A percentile compares a stretch with the other conserved stretches of the same genome.
These are phyloP conservation scores for Drosophila setifemur DNA, from an alignment of 1,140 invertebrate genomes.

Conservation along the genomic window DNA sequence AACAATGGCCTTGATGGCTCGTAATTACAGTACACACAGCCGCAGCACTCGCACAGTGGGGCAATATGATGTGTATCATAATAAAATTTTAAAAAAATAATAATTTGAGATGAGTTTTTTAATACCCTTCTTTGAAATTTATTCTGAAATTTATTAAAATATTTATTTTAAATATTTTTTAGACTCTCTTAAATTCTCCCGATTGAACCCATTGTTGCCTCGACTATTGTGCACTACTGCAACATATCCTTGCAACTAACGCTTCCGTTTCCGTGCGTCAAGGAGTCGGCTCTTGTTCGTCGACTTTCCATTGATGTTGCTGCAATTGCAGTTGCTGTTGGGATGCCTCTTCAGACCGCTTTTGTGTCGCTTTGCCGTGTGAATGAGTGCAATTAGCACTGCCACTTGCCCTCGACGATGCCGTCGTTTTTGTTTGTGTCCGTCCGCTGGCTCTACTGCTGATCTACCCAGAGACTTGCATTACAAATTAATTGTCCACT, in stretches of 20 bases:
- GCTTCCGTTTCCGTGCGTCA: constrained; percentile 75
- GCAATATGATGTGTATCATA: not conserved
- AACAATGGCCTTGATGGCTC: constrained; percentile 72
- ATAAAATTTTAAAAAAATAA: not conserved
- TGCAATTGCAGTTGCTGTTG: constrained; percentile 5
- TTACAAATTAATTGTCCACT: constrained; percentile 69
- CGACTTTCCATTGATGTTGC: constrained; percentile 9
- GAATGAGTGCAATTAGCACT: constrained; percentile 77
- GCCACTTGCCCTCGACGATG: constrained; percentile 62
- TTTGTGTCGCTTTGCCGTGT: constrained; percentile 66
- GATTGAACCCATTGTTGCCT: not conserved
- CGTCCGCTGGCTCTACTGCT: constrained; percentile 12
- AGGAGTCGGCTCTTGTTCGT: constrained; percentile 42
- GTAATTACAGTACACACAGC: constrained; percentile 60
- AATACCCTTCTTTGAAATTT: not conserved
- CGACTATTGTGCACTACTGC: constrained; percentile 51
- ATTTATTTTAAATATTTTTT: not conserved
- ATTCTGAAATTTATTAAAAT: not conserved
- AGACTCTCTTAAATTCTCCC: not conserved
- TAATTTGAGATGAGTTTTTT: too few relatives aligned
- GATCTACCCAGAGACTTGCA: constrained; percentile 52
- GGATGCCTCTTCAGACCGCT: constrained; percentile 49
- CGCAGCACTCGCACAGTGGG: constrained; percentile 20
- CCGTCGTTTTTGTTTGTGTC: constrained; percentile 50
- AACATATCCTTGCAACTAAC: constrained; percentile 78